Conservation (phyloP, 2,888 invertebrate genomes). For the Brachycybe producta region DNA sequence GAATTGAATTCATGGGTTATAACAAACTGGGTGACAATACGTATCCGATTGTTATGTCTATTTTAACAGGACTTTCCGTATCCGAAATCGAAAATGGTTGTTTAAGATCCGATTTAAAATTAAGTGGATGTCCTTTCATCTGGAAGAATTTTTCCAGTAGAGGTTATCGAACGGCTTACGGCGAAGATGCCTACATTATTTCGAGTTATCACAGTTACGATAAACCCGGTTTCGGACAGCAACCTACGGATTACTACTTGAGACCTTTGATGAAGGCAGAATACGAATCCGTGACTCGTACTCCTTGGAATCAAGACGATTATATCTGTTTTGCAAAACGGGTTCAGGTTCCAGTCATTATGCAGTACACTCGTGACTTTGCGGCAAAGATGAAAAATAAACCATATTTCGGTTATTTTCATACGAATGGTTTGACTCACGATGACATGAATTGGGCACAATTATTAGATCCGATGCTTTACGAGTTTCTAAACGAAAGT, state of each 20-base stretch:
- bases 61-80: constrained; percentile 59
- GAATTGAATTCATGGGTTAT: constrained; percentile 70
- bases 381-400: constrained; percentile 28
- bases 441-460: constrained; percentile 67
- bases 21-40: constrained; percentile 92
- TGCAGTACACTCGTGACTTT: not conserved
- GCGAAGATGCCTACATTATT: constrained; percentile 66
- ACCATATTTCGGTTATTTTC: constrained; percentile 69
- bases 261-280: constrained; percentile 30
- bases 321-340: not conserved
- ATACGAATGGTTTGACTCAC: constrained; percentile 71
- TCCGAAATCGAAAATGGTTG: constrained; percentile 38
- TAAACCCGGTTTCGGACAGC: constrained; percentile 58
- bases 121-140: constrained; percentile 67
- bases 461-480: constrained; percentile 53
- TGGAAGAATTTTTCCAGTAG: constrained; percentile 64
- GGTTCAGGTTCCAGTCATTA: not conserved
- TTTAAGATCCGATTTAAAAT: constrained; percentile 34
- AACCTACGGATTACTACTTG: constrained; percentile 74
- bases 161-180: constrained; percentile 64
- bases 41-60: constrained; percentile 73
- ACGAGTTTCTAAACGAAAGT: constrained; percentile 26
- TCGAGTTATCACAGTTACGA: constrained; percentile 70
- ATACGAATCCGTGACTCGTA: not conserved
- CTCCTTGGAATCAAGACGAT: not conserved